Evolutionary conservation across 2,888 invertebrate genomes (phyloP), one percentile per base, ranked within the genome.

Genomic region (Athrips mouffetella): DNA sequence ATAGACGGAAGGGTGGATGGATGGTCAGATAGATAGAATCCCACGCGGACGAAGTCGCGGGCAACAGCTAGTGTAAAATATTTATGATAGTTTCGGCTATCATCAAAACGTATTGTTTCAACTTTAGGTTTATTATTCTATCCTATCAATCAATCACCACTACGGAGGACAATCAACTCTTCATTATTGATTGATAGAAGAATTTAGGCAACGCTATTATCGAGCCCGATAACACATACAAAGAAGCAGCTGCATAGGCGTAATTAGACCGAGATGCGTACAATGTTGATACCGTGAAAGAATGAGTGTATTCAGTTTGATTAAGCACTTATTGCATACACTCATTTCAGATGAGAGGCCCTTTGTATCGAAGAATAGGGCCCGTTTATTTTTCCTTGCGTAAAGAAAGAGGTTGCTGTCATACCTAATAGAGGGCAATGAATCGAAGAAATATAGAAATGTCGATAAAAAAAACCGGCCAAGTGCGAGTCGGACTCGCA

Each of bases 331-430:
- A 75, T 67, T 78, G 71, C 71, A 37, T n/a, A 66, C 70, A 67
- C 65, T 76, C 75, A 70, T 76, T 75, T 62, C 58, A 69, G 70
- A 75, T 83, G 76, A 85, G 73, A 73, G 61, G 66, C 63, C 62
- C 71, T 72, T 74, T 80, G 66, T 80, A 49, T 54, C 52, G 57
- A 62, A 65, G 62, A 67, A 72, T 67, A 65, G 58, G 62, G 63
- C 62, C 60, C 61, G 62, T 73, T 76, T 79, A 76, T 77, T 73
- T 76, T 70, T 65, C 67, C 53, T 65, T 56, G 48, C 47, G 54
- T 60, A 70, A 68, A 57, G 65, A 70, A 68, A 57, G 65, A 70
- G 69, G 70, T 68, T 63, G 62, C 41, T 49, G 39, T 47, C 16
- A 33, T 61, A 57, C 51, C 48, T 57, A 59, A 63, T 60, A 68